These are phyloP conservation scores for Ochlodes sylvanus DNA, from an alignment of 2,888 invertebrate species.

Conservation along the genomic window DNA sequence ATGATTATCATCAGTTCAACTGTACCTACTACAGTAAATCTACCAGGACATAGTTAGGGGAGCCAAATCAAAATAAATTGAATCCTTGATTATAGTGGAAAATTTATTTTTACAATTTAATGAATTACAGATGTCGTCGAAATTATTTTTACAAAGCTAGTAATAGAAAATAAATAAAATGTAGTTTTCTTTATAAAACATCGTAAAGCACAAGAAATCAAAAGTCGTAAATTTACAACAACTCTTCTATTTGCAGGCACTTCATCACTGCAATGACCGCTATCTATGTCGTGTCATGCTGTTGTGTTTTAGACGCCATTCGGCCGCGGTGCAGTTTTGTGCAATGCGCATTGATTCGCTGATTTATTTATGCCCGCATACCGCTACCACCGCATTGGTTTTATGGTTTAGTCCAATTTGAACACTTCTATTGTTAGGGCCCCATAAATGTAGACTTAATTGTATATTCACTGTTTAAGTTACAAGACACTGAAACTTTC, in stretches of 20 bases:
- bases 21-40: too few relatives aligned
- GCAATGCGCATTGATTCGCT: conserved; percentile 69
- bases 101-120: too few relatives aligned
- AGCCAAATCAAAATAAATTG: too few relatives aligned
- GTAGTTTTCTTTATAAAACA: too few relatives aligned
- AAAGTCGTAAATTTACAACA: neutral
- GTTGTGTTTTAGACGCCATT: conserved; percentile 63
- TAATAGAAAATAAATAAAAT: too few relatives aligned
- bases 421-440: conserved; percentile 16
- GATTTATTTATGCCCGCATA: conserved; percentile 71
- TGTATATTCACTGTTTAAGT: neutral
- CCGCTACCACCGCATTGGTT: conserved; percentile 37
- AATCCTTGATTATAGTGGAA: too few relatives aligned
- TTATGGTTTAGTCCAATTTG: conserved; percentile 30
- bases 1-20: too few relatives aligned
- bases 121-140: too few relatives aligned
- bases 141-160: too few relatives aligned
- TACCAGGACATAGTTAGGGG: too few relatives aligned
- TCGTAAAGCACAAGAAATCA: neutral
- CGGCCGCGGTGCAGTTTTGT: conserved; percentile 63
- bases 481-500: conserved; percentile 3
- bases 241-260: conserved; percentile 8
- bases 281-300: conserved; percentile 47
- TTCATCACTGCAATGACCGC: conserved; percentile 41
- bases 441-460: neutral